Percentiles rank a stretch among this genome's conserved stretches.
phyloP scores from a whole-genome alignment of 2,888 invertebrate species.

The Habroteleia sp. region DNA sequence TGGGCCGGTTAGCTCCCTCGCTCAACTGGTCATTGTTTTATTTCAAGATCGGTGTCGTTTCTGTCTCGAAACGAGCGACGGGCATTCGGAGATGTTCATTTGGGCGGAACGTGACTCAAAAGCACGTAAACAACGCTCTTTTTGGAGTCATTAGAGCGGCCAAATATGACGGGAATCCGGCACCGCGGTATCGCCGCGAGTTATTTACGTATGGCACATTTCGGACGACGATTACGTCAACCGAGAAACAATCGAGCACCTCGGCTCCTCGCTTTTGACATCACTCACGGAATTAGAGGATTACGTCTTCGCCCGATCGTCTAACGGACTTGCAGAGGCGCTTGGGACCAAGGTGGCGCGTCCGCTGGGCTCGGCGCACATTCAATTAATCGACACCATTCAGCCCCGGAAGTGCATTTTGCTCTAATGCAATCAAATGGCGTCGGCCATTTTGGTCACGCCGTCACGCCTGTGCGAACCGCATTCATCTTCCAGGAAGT shows the following conservation, averaged over 20 bases:
- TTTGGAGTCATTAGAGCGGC: no score
- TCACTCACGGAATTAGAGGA: conserved; percentile 30
- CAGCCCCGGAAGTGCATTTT: conserved; percentile 42
- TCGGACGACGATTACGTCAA: conserved; percentile 4
- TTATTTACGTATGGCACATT: conserved; percentile 26
- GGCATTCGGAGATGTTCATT: conserved; percentile 12
- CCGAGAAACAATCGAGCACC: conserved; percentile 16
- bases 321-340: no score
- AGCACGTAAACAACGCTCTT: conserved; percentile 20
- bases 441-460: conserved; percentile 19
- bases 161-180: conserved; percentile 25
- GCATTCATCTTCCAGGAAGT: no score
- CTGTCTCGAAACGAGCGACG: neutral
- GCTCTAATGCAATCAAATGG: conserved; percentile 34
- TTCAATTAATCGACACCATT: conserved; percentile 36
- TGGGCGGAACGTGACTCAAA: conserved; percentile 4
- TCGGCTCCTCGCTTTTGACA: conserved; percentile 14
- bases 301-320: no score
- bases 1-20: neutral
- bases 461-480: no score
- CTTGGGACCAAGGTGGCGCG: conserved; percentile 11
- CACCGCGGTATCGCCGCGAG: conserved; percentile 4
- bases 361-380: no score
- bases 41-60: conserved; percentile 18
- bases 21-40: conserved; percentile 12